Evolutionary conservation across 2,113 vertebrate genomes (phyloP).

Genomic region (Paratilapia polleni): DNA sequence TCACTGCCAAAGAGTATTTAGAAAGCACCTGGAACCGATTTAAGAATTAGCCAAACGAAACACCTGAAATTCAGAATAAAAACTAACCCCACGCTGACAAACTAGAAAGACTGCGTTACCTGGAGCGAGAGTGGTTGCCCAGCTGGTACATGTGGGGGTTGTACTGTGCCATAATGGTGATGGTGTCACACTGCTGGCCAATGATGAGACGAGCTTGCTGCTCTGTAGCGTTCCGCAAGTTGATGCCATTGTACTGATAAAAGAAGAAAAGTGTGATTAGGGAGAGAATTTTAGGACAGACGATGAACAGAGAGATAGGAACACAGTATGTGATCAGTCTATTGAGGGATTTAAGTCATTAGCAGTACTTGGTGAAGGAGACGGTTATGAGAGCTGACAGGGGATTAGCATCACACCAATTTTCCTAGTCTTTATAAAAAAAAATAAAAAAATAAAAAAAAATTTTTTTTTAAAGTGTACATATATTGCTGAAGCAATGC

Average conservation of each 20-base stretch:
- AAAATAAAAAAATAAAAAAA: not conserved
- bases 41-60: not conserved
- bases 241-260: slow-evolving; percentile 95
- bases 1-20: not conserved
- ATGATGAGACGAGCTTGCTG: slow-evolving; percentile 98
- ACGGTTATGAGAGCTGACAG: not conserved
- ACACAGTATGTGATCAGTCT: not conserved
- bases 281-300: not conserved
- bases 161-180: slow-evolving; percentile 98
- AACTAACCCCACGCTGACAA: not conserved
- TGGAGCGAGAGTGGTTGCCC: slow-evolving; percentile 94
- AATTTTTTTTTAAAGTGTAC: too few species aligned
- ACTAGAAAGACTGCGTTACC: slow-evolving; percentile 77
- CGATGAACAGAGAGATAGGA: not conserved
- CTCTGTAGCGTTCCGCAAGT: slow-evolving; percentile 95
- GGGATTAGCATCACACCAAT: slow-evolving; percentile 1
- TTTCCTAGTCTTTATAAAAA: not conserved
- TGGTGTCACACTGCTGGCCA: slow-evolving; percentile 95
- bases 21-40: not conserved
- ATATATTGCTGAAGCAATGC: not conserved
- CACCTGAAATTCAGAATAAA: not conserved
- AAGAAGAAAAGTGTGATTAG: not conserved
- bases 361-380: not conserved
- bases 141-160: slow-evolving; percentile 98
- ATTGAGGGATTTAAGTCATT: slow-evolving; percentile 14